Evolutionary conservation across 2,797 vertebrate species (phyloP).

Genomic region (Hirundo rustica): DNA sequence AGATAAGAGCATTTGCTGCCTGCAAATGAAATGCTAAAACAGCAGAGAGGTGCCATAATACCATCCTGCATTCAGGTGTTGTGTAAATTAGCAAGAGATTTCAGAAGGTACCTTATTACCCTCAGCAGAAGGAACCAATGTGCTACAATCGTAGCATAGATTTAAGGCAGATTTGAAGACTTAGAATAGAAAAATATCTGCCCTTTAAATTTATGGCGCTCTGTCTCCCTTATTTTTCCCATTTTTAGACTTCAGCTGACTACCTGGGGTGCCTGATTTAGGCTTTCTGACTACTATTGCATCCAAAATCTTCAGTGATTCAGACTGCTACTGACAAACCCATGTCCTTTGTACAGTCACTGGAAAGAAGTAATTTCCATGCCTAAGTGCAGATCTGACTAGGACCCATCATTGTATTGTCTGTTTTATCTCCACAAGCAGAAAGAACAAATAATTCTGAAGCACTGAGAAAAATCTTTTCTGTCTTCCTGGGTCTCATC

Average conservation of each 20-base stretch:
- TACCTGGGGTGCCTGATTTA: background rate
- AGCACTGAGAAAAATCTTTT: constrained; percentile 13
- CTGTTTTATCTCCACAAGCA: constrained; percentile 10
- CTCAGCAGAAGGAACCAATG: background rate
- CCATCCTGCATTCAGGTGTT: background rate
- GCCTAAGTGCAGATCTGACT: background rate
- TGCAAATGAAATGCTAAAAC: constrained; percentile 2
- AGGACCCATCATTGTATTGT: background rate
- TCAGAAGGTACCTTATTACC: background rate
- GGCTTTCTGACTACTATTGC: background rate
- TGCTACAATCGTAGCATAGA: background rate
- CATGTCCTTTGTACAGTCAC: background rate
- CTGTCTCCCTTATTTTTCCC: background rate
- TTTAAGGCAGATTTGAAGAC: background rate
- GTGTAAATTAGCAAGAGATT: background rate
- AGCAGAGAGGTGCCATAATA: background rate
- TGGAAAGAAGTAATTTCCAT: background rate
- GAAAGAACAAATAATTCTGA: background rate
- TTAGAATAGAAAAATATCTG: background rate
- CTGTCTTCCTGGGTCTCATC: background rate
- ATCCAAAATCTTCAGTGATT: constrained; percentile 25
- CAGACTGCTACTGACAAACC: background rate
- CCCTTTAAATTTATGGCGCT: background rate
- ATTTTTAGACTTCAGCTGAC: background rate
- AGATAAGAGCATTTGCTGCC: background rate